Conservation (phyloP, 2,113 vertebrate species). For the Aptenodytes forsteri region DNA sequence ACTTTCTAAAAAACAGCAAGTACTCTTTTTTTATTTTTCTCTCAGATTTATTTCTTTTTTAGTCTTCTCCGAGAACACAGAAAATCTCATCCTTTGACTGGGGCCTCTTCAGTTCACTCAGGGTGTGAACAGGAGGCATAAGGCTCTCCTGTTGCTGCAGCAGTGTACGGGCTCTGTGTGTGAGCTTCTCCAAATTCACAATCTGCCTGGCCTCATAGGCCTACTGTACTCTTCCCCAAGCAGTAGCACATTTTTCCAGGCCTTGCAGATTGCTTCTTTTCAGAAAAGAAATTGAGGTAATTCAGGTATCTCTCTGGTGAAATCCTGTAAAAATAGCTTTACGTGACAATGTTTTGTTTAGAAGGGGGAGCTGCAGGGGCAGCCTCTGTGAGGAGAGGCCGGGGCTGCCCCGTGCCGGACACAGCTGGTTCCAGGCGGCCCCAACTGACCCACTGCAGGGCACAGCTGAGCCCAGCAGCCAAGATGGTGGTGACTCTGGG, state of each 20-base stretch:
- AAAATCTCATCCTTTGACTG: neutral
- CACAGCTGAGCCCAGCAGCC: fast-evolving
- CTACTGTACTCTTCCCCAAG: neutral
- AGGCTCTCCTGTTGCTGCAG: neutral
- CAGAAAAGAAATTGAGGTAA: neutral
- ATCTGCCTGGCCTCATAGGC: too few species aligned
- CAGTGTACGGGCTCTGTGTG: neutral
- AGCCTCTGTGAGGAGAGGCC: neutral
- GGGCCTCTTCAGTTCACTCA: neutral
- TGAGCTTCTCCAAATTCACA: neutral
- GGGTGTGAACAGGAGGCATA: neutral
- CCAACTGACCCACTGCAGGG: fast-evolving
- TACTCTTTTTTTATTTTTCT: neutral
- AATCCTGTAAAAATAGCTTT: neutral
- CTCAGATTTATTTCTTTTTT: neutral
- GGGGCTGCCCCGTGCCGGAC: fast-evolving
- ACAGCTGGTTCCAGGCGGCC: fast-evolving
- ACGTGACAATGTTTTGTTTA: neutral
- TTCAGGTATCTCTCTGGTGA: neutral
- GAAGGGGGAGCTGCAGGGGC: fast-evolving
- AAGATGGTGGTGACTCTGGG: too few species aligned
- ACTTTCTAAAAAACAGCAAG: neutral
- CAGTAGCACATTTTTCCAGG: neutral
- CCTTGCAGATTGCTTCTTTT: neutral
- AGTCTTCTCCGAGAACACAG: neutral